Evolutionary conservation across 2,113 vertebrate genomes (phyloP).

Genomic region (Xenopus borealis): DNA sequence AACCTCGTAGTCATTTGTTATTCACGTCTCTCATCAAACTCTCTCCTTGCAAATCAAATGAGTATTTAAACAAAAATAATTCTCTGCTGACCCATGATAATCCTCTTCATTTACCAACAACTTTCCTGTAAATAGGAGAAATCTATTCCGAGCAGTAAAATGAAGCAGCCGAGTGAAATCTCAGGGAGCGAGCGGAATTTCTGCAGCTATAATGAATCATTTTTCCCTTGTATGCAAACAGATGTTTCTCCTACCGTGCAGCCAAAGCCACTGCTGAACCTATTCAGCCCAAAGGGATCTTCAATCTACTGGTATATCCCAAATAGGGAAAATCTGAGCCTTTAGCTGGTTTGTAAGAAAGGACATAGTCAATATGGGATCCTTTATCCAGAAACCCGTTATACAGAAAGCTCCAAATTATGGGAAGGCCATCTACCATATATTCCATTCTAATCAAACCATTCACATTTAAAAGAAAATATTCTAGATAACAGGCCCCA

Average conservation of each 20-base stretch:
- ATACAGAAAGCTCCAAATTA: too few species aligned
- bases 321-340: too few species aligned
- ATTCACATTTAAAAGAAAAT: too few species aligned
- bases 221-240: not conserved
- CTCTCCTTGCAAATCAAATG: not conserved
- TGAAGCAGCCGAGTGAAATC: conserved; percentile 7
- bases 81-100: conserved; percentile 23
- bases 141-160: conserved; percentile 12
- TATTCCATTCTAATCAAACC: too few species aligned
- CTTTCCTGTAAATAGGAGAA: conserved; percentile 22
- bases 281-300: not conserved
- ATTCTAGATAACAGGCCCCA: too few species aligned
- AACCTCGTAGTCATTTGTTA: too few species aligned
- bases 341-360: too few species aligned
- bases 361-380: too few species aligned
- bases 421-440: too few species aligned
- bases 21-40: not conserved
- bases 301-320: too few species aligned
- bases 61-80: conserved; percentile 10
- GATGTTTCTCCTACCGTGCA: conserved; percentile 15
- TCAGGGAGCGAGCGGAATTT: conserved; percentile 6
- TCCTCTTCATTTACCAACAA: conserved; percentile 25
- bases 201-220: conserved; percentile 6
- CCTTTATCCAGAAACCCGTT: too few species aligned
- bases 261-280: not conserved